These are phyloP conservation scores for Hippolais icterina DNA, from an alignment of 2,113 vertebrate species.

Conservation along the genomic window DNA sequence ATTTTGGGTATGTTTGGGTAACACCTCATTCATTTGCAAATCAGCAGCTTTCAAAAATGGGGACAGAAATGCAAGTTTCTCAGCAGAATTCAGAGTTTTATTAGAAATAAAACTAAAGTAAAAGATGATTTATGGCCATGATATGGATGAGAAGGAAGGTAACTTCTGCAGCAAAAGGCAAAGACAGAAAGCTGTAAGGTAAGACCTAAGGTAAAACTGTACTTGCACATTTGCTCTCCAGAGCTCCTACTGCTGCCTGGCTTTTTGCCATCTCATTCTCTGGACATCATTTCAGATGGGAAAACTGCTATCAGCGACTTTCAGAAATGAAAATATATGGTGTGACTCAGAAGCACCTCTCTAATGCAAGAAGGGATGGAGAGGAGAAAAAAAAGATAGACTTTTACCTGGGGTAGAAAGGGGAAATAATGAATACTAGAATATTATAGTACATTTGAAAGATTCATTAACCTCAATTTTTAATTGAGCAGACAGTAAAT, in stretches of 20 bases:
- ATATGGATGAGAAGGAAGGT: neutral
- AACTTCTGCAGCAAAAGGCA: neutral
- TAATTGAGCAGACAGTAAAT: slow-evolving; percentile 10
- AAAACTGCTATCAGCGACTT: slow-evolving; percentile 45
- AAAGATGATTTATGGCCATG: neutral
- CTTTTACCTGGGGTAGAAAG: neutral
- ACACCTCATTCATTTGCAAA: neutral
- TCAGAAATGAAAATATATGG: slow-evolving; percentile 46
- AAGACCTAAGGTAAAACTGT: neutral
- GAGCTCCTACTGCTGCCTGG: neutral
- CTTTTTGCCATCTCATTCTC: neutral
- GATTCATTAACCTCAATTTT: slow-evolving; percentile 10
- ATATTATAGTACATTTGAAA: neutral
- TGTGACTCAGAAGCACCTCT: neutral
- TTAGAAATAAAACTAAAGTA: neutral
- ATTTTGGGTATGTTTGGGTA: neutral
- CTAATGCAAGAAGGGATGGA: neutral
- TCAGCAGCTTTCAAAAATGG: neutral
- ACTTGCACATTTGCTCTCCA: neutral
- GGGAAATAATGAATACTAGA: neutral
- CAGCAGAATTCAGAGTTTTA: neutral
- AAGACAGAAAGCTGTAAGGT: neutral
- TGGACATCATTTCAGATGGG: slow-evolving; percentile 12
- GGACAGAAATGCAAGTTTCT: neutral
- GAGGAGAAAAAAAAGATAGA: neutral